Base-by-base conservation (phyloP, 2,113 vertebrate genomes). In the Myrmophylax atrothorax region DNA sequence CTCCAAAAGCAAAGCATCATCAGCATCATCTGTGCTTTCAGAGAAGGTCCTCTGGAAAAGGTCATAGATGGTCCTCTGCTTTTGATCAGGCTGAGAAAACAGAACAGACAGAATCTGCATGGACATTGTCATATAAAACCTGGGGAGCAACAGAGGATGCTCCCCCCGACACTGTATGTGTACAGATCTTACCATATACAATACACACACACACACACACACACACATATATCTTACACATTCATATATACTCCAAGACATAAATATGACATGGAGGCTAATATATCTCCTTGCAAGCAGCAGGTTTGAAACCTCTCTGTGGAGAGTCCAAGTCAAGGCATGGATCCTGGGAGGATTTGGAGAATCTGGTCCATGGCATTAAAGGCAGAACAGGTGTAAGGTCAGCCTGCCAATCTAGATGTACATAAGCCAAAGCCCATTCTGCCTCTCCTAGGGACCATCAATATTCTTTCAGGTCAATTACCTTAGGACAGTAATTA, bases 21-120 rank as follows among this genome's bases (percentile, higher is more conserved):
- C 98, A 17, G 84, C 24, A 3, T 97, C 95, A 16, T 98, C 97
- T 50, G n/a, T 50, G 4, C 96, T 97, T 9, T 96, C 97, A 44
- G 95, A 97, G 80, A 99, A 99, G 10, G 98, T 98, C 69, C 96
- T 98, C 97, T 99, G 98, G 96, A 99, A 99, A 97, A 99, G 98
- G 84, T 99, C 98, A 0, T 97, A 97, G 80, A 99, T 98, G 17
- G 94, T 98, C 95, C 88, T 98, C 97, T 99, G 98, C 33, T 98
- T 98, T 15, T 98, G 93, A 81, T 99, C 98, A 97, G 98, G 12
- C 93, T 96, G 73, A 77, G 56, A 52, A 93, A 84, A 77, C 11
- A 87, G 33, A 96, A 87, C 7, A 93, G 73, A 81, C 6, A 91
- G 44, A 72, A 79, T 77, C 26, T n/a, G 26, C 24, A 76, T 55